Evolutionary conservation across 2,113 vertebrate species (phyloP).

Genomic region (Bubo blakistoni): DNA sequence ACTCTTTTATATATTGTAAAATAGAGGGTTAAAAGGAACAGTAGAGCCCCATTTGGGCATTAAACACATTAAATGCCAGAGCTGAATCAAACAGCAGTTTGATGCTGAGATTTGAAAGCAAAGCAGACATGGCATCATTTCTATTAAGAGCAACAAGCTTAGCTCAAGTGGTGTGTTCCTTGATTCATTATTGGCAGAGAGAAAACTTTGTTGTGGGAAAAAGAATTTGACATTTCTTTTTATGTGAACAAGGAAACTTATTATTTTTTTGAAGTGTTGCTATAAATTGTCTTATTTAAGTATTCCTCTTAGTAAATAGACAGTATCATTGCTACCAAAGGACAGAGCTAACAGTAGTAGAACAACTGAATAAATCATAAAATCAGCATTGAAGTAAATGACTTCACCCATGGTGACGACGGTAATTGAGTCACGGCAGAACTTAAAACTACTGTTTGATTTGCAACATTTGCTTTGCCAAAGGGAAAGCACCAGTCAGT

Average conservation of each 20-base stretch:
- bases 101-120: slow-evolving; percentile 17
- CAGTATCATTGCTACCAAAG: not conserved
- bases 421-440: not conserved
- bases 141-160: not conserved
- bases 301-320: not conserved
- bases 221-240: not conserved
- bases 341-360: not conserved
- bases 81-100: not conserved
- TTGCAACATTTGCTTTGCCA: not conserved
- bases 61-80: not conserved
- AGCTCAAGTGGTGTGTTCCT: not conserved
- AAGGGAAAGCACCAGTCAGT: not conserved
- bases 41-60: not conserved
- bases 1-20: not conserved
- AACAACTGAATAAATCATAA: slow-evolving; percentile 52
- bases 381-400: slow-evolving; percentile 40
- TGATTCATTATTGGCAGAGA: not conserved
- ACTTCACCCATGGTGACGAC: not conserved
- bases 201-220: not conserved
- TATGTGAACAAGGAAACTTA: not conserved
- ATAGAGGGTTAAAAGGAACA: not conserved
- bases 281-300: slow-evolving; percentile 27
- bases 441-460: not conserved
- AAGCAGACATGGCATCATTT: not conserved
- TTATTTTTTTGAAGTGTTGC: not conserved